phyloP scores from a whole-genome alignment of 1,140 invertebrate species.

The Ylistrum balloti region DNA sequence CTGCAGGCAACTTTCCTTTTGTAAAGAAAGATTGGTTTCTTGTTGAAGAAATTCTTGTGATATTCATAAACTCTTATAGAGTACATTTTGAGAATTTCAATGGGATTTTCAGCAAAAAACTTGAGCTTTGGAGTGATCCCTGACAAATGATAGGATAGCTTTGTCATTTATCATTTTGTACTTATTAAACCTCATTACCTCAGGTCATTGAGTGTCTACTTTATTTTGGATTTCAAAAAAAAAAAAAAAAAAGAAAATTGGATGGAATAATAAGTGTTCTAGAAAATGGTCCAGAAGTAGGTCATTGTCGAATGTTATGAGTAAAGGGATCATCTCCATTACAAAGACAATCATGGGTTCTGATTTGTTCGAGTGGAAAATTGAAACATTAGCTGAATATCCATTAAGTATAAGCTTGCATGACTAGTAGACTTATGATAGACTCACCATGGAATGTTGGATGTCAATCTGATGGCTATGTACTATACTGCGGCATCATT shows the following conservation, averaged over 20 bases:
- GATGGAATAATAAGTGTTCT: no score
- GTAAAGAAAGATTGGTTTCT: no score
- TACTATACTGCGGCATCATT: neutral
- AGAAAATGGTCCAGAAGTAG: no score
- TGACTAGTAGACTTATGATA: conserved; percentile 26
- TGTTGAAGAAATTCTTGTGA: no score
- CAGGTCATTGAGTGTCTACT: neutral
- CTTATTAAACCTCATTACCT: neutral
- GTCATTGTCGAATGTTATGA: neutral
- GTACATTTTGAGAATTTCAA: no score
- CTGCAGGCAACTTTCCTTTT: no score
- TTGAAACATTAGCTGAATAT: neutral
- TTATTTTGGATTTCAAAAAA: neutral
- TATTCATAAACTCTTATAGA: no score
- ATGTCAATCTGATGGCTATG: neutral
- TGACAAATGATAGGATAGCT: no score
- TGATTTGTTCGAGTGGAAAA: neutral
- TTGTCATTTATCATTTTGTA: neutral
- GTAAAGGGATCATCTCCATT: neutral
- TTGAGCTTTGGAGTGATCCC: no score
- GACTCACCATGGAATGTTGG: neutral
- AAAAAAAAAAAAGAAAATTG: neutral
- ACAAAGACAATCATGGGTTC: neutral
- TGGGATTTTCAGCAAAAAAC: no score
- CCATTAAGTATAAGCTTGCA: conserved; percentile 1